These are phyloP conservation scores for Rhimphoctona megacephalus DNA, from an alignment of 2,888 invertebrate genomes.

Conservation along the genomic window DNA sequence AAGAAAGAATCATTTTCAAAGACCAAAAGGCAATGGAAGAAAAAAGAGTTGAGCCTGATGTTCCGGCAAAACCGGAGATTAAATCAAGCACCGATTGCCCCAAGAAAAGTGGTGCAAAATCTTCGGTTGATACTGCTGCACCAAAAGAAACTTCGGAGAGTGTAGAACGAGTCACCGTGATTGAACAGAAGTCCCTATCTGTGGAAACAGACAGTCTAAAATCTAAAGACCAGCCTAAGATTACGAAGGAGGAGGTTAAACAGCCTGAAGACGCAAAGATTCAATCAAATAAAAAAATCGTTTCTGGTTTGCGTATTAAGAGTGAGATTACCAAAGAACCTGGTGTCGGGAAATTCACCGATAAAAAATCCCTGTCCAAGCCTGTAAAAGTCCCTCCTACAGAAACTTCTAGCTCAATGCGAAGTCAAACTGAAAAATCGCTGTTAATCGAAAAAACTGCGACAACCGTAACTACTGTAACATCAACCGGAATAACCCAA, in stretches of 20 bases:
- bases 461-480: conserved; percentile 73
- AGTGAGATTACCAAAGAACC: conserved; percentile 37
- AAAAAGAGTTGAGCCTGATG: conserved; percentile 6
- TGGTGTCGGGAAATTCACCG: conserved; percentile 4
- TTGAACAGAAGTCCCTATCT: background rate
- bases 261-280: background rate
- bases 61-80: conserved; percentile 44
- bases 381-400: conserved; percentile 38
- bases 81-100: conserved; percentile 28
- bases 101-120: conserved; percentile 8
- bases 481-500: conserved; percentile 69
- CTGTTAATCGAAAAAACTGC: conserved; percentile 73
- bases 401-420: conserved; percentile 37
- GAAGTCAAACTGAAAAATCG: conserved; percentile 69
- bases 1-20: conserved; percentile 60
- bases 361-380: conserved; percentile 58
- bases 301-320: conserved; percentile 12
- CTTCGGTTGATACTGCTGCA: conserved; percentile 1
- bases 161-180: conserved; percentile 7
- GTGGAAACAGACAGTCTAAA: background rate
- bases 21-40: conserved; percentile 16
- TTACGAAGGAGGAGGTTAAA: conserved; percentile 57
- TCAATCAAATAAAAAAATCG: conserved; percentile 41
- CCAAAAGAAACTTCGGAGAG: background rate
- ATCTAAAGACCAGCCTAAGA: background rate